A percentile compares a stretch with the other conserved stretches of the same genome.
phyloP scores from a whole-genome alignment of 2,113 vertebrate species.

The Psilopsiagon aurifrons region DNA sequence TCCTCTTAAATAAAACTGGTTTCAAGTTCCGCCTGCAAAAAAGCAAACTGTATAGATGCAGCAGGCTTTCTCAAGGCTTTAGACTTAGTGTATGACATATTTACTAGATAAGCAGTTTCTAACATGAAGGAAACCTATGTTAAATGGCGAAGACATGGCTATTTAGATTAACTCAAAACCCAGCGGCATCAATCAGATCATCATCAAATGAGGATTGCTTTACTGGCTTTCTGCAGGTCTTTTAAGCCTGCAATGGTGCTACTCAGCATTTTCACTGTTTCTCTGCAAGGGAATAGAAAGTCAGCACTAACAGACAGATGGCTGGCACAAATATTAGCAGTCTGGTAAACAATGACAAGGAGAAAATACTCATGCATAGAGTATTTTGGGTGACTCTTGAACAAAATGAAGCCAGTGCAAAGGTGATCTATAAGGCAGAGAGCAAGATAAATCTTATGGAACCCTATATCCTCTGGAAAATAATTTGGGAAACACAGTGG shows the following conservation, averaged over 20 bases:
- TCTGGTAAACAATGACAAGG: slow-evolving; percentile 32
- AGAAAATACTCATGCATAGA: slow-evolving; percentile 19
- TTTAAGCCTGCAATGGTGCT: slow-evolving; percentile 30
- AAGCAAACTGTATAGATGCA: slow-evolving; percentile 26
- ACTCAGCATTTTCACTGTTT: slow-evolving; percentile 56
- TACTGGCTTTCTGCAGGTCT: slow-evolving; percentile 43
- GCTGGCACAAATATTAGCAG: slow-evolving; percentile 66
- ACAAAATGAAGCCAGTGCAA: neutral
- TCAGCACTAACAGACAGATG: slow-evolving; percentile 58
- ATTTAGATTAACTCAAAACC: slow-evolving; percentile 59
- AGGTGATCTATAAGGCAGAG: neutral
- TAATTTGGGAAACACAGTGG: neutral
- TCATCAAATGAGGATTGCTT: slow-evolving; percentile 49
- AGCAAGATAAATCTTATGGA: neutral
- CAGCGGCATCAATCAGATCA: slow-evolving; percentile 64
- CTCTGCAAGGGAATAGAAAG: slow-evolving; percentile 54
- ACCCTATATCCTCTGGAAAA: neutral
- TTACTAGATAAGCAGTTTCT: slow-evolving; percentile 38
- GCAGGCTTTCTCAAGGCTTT: slow-evolving; percentile 34
- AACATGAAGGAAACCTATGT: slow-evolving; percentile 45
- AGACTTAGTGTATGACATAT: slow-evolving; percentile 32
- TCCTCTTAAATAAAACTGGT: slow-evolving; percentile 12
- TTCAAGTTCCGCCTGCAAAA: slow-evolving; percentile 45
- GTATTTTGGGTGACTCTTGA: slow-evolving; percentile 26
- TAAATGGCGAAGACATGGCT: slow-evolving; percentile 48